Percentiles rank a stretch among this genome's conserved stretches.
Conservation (phyloP, 2,888 invertebrate species). For the Kuschelorhynchus macadamiae region DNA sequence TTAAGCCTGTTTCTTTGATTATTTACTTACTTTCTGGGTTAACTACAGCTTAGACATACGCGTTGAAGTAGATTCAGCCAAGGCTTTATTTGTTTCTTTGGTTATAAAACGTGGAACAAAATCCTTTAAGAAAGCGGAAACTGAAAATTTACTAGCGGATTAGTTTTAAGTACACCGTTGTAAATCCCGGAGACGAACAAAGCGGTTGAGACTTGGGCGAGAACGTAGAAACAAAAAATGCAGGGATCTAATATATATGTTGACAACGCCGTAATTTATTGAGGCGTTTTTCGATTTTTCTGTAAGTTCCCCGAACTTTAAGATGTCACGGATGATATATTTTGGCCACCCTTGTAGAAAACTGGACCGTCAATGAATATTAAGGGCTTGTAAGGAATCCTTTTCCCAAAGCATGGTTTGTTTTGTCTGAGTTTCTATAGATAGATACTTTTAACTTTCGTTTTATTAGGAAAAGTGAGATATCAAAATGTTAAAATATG, state of each 20-base stretch:
- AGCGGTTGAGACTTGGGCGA: constrained; percentile 13
- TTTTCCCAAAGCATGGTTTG: too few relatives aligned
- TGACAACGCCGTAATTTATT: constrained; percentile 42
- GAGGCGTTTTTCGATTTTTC: constrained; percentile 36
- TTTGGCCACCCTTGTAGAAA: constrained; percentile 6
- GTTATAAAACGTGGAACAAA: constrained; percentile 20
- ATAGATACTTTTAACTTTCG: too few relatives aligned
- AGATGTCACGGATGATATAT: constrained; percentile 36
- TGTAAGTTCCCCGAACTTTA: constrained; percentile 33
- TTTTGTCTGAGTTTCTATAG: too few relatives aligned
- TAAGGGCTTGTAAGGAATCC: not conserved
- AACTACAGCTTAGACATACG: not conserved
- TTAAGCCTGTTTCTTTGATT: too few relatives aligned
- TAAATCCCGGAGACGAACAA: constrained; percentile 36
- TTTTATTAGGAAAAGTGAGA: too few relatives aligned
- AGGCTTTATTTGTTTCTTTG: constrained; percentile 6
- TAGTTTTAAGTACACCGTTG: constrained; percentile 39
- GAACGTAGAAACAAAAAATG: constrained; percentile 16
- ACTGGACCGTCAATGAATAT: not conserved
- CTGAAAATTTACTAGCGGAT: constrained; percentile 41
- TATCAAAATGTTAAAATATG: too few relatives aligned
- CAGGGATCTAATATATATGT: constrained; percentile 28
- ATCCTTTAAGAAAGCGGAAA: constrained; percentile 25
- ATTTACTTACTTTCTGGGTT: not conserved
- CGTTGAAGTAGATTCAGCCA: not conserved